Percentiles rank a stretch among this genome's conserved stretches.
These are phyloP conservation scores for Bujurquina vittata DNA, from an alignment of 2,113 vertebrate genomes.

Conservation along the genomic window DNA sequence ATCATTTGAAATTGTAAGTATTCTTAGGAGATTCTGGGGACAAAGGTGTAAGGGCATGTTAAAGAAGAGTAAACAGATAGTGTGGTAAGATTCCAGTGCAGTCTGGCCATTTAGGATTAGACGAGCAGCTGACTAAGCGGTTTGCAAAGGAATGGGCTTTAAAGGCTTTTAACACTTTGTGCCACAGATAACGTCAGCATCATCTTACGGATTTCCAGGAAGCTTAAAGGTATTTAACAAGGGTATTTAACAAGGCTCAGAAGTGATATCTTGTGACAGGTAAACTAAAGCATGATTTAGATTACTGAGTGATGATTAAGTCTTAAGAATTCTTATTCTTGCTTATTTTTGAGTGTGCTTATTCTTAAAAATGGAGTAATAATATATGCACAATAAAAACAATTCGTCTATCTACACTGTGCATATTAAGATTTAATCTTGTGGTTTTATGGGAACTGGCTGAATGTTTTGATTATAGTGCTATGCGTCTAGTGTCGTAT, in stretches of 20 bases:
- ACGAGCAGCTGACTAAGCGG: conserved; percentile 63
- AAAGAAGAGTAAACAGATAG: neutral
- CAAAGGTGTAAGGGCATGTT: neutral
- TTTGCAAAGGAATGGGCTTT: conserved; percentile 59
- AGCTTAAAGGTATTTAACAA: conserved; percentile 78
- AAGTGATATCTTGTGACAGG: conserved; percentile 70
- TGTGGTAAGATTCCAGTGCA: conserved; percentile 13
- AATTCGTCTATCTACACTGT: neutral
- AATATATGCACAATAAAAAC: neutral
- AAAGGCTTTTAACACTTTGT: conserved; percentile 75
- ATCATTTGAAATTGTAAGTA: neutral
- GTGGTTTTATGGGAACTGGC: neutral
- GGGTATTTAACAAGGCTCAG: conserved; percentile 62
- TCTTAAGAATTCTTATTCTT: conserved; percentile 15
- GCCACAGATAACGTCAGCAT: conserved; percentile 68
- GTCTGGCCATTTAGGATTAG: conserved; percentile 56
- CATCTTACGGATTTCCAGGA: conserved; percentile 67
- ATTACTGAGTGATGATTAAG: neutral
- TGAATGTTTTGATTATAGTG: neutral
- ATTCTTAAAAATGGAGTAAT: conserved; percentile 34
- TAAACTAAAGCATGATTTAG: conserved; percentile 38
- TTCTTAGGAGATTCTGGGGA: neutral
- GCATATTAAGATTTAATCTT: neutral
- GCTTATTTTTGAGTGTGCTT: conserved; percentile 4
- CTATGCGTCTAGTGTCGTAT: neutral